Conservation (phyloP, 1,140 invertebrate species). For the Heliconius hewitsoni region DNA sequence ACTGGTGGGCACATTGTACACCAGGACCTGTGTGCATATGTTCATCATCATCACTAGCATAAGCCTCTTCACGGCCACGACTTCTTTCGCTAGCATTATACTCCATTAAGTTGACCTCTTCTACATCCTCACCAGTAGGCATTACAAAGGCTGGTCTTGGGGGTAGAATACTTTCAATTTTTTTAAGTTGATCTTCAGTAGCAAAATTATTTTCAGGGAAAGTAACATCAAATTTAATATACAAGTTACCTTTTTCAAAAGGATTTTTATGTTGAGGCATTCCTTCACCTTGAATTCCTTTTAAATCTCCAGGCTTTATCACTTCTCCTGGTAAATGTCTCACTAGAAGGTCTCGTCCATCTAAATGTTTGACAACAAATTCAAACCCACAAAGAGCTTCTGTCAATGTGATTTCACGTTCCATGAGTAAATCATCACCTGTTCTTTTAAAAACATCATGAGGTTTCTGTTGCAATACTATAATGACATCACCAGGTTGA, state of each 20-base stretch:
- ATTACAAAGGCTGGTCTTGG: slow-evolving; percentile 84
- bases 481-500: slow-evolving; percentile 93
- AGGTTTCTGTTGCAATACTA: slow-evolving; percentile 91
- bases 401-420: slow-evolving; percentile 87
- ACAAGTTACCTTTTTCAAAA: slow-evolving; percentile 92
- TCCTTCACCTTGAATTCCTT: slow-evolving; percentile 91
- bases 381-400: slow-evolving; percentile 95
- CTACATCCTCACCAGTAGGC: slow-evolving; percentile 88
- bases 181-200: slow-evolving; percentile 84
- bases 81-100: slow-evolving; percentile 83
- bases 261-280: slow-evolving; percentile 94
- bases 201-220: slow-evolving; percentile 93
- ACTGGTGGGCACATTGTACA: slow-evolving; percentile 88
- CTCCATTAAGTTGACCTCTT: slow-evolving; percentile 91
- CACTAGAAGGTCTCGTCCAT: slow-evolving; percentile 90
- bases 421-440: slow-evolving; percentile 89
- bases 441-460: slow-evolving; percentile 89
- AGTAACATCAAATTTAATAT: slow-evolving; percentile 91
- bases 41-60: slow-evolving; percentile 86
- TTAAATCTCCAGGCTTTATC: slow-evolving; percentile 90
- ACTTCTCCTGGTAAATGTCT: slow-evolving; percentile 87
- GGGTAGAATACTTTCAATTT: slow-evolving; percentile 87
- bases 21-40: slow-evolving; percentile 81
- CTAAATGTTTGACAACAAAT: slow-evolving; percentile 91
- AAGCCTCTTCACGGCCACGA: slow-evolving; percentile 83